Evolutionary conservation across 2,113 vertebrate genomes (phyloP), one percentile per base, ranked within the genome.

Genomic region (Zosterops pallidus): DNA sequence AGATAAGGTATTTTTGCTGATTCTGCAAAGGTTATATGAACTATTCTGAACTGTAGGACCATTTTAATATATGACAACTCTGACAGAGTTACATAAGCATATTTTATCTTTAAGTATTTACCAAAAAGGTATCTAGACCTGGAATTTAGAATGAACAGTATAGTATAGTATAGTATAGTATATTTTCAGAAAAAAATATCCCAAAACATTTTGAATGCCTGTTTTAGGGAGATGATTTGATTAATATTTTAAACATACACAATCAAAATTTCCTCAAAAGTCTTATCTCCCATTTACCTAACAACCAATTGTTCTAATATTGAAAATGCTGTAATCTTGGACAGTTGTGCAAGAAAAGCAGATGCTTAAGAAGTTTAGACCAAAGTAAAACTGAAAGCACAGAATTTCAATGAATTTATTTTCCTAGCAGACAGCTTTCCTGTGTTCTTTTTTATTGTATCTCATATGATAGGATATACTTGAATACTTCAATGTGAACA

Each of bases 391-490:
- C 39, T 80, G 50, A 70, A 95, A 78, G 39, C 56, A 72, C 9
- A 81, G 50, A 79, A 76, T 93, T 95, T 89, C 31, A 83, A 5
- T 82, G 67, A 18, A 50, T 89, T 76, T 81, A 13, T 79, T 64
- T 76, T 57, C 20, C 28, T 29, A 74, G 8, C 14, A 74, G 31
- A 18, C 24, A 62, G 11, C 42, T 92, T 93, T 84, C 83, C 69
- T 93, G 46, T 95, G 46, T 94, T 92, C 64, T 89, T 53, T 74
- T 74, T 68, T 95, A 76, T 92, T 96, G 53, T 92, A 46, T 90
- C 72, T 79, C 92, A 33, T 64, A 59, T 93, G 55, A 89, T 96
- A 94, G 91, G 97, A 93, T 93, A 85, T 90, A 90, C 64, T 96
- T 95, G 56, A 95, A 86, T 91, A 92, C 12, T 70, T 96, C 57